phyloP scores from a whole-genome alignment of 2,888 invertebrate species.

The Yponomeuta evonymella region DNA sequence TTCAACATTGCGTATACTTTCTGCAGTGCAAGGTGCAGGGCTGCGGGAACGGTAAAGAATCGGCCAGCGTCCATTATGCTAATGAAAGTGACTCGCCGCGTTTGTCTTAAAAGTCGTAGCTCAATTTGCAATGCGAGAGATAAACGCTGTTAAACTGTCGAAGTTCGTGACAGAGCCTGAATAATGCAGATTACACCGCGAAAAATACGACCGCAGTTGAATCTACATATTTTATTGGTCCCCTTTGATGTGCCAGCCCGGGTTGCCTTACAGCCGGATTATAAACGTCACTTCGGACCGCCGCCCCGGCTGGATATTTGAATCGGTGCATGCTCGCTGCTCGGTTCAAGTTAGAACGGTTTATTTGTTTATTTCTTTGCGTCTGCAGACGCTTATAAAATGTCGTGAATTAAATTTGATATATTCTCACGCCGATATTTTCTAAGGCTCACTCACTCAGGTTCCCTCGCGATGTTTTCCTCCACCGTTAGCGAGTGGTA shows the following conservation, averaged over 20 bases:
- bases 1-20: not conserved
- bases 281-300: not conserved
- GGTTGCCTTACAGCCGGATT: not conserved
- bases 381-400: no score
- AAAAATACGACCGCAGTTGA: constrained; percentile 74
- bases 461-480: no score
- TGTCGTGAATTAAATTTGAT: no score
- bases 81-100: constrained; percentile 60
- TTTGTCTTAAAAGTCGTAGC: constrained; percentile 76
- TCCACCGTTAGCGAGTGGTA: no score
- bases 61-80: constrained; percentile 36
- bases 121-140: constrained; percentile 76
- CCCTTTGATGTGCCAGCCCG: constrained; percentile 37
- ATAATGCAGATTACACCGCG: constrained; percentile 76
- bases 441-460: no score
- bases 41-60: constrained; percentile 41
- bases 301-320: not conserved
- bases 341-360: not conserved
- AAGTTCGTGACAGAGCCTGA: constrained; percentile 76
- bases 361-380: not conserved
- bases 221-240: constrained; percentile 75
- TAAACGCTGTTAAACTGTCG: constrained; percentile 77
- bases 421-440: no score
- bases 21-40: not conserved
- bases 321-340: constrained; percentile 2